Percentiles rank a stretch among this genome's conserved stretches.
Conservation (phyloP, 35 echinoderm and acorn worm species). For the Hemicentrotus pulcherrimus region DNA sequence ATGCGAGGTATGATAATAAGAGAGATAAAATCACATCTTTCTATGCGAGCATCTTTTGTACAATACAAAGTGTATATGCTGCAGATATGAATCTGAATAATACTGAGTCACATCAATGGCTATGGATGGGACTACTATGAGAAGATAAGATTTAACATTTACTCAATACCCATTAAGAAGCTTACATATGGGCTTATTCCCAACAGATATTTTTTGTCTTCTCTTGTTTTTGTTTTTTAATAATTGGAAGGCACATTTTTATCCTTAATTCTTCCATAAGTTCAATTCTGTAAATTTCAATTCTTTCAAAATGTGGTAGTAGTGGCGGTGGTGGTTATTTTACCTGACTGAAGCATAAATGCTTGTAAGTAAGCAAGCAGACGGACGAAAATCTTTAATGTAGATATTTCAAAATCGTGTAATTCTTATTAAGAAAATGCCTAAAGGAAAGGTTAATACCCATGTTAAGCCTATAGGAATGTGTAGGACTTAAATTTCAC, state of each 20-base stretch:
- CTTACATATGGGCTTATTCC: not conserved
- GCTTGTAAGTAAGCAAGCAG: too few relatives aligned
- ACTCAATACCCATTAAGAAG: not conserved
- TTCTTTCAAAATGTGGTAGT: too few relatives aligned
- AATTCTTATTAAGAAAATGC: too few relatives aligned
- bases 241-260: not conserved
- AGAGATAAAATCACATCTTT: not conserved
- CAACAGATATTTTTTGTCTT: not conserved
- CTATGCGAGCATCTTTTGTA: not conserved
- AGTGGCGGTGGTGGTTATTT: too few relatives aligned
- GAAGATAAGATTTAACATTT: not conserved
- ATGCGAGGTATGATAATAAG: not conserved
- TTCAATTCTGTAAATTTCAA: too few relatives aligned
- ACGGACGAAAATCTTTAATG: too few relatives aligned
- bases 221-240: not conserved
- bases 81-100: not conserved
- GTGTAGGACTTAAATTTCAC: too few relatives aligned
- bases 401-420: too few relatives aligned
- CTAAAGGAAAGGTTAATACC: too few relatives aligned
- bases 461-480: too few relatives aligned
- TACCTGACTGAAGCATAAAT: too few relatives aligned
- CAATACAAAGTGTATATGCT: not conserved
- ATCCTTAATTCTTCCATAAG: not conserved
- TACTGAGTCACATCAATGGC: not conserved
- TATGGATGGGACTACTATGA: not conserved